Conservation (phyloP, 2,888 invertebrate species). For the Clepsis dumicolana region DNA sequence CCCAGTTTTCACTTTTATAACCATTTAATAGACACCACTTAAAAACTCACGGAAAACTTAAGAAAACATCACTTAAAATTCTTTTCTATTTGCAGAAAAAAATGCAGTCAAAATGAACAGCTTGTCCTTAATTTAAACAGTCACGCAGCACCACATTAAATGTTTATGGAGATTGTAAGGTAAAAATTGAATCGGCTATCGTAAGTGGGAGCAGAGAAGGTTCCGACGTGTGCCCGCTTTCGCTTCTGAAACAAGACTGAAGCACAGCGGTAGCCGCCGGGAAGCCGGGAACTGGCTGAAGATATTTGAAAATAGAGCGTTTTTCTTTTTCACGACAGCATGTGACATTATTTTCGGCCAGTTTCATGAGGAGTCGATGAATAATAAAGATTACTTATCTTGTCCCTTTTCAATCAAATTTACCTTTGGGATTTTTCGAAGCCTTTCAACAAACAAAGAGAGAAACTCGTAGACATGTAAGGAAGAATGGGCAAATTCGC, state of each 20-base stretch:
- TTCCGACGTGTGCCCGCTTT: constrained; percentile 23
- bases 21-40: constrained; percentile 53
- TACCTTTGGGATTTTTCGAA: constrained; percentile 10
- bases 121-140: background rate
- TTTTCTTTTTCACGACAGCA: constrained; percentile 13
- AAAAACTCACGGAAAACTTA: constrained; percentile 31
- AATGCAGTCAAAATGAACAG: background rate
- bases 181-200: constrained; percentile 28
- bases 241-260: constrained; percentile 32
- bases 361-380: constrained; percentile 4
- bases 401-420: constrained; percentile 18
- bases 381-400: constrained; percentile 5
- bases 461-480: background rate
- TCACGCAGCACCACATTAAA: background rate
- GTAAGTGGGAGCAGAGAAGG: background rate
- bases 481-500: too few relatives aligned
- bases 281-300: constrained; percentile 5
- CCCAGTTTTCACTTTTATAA: constrained; percentile 54
- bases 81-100: background rate
- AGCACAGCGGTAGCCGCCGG: constrained; percentile 3
- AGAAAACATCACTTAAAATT: constrained; percentile 12
- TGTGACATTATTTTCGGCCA: constrained; percentile 14
- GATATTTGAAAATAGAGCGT: constrained; percentile 32
- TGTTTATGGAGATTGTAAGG: constrained; percentile 5
- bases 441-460: constrained; percentile 4